These are phyloP conservation scores for Dorcus parallelipipedus DNA, from an alignment of 2,888 invertebrate genomes.

Conservation along the genomic window DNA sequence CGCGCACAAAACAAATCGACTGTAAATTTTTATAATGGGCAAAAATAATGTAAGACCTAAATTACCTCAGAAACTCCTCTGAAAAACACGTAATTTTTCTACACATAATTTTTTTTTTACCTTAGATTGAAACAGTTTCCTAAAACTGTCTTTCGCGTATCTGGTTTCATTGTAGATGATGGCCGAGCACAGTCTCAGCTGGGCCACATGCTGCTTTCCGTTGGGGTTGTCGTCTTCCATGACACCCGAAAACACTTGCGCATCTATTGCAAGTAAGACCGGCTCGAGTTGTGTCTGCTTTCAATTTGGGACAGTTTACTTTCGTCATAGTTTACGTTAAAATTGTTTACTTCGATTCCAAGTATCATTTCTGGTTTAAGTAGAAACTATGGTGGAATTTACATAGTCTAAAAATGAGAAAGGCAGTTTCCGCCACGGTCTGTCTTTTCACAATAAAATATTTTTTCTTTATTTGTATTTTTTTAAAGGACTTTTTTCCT, in stretches of 20 bases:
- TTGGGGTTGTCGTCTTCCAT: slow-evolving; percentile 70
- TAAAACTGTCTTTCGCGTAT: slow-evolving; percentile 62
- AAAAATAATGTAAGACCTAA: too few relatives aligned
- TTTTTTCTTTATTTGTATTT: too few relatives aligned
- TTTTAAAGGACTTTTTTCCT: too few relatives aligned
- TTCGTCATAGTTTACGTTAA: slow-evolving; percentile 6
- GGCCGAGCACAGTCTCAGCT: slow-evolving; percentile 64
- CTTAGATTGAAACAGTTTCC: slow-evolving; percentile 66
- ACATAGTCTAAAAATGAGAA: too few relatives aligned
- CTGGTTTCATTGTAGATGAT: slow-evolving; percentile 61
- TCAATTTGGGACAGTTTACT: background rate
- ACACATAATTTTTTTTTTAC: slow-evolving; percentile 48
- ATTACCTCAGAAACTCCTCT: too few relatives aligned
- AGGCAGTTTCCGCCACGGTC: too few relatives aligned
- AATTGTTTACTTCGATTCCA: slow-evolving; percentile 10
- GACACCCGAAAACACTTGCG: slow-evolving; percentile 15
- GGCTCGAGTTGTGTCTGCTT: background rate
- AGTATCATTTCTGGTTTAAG: background rate
- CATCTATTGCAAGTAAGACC: too few relatives aligned
- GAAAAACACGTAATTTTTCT: too few relatives aligned
- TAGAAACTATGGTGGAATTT: too few relatives aligned
- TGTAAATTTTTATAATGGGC: too few relatives aligned
- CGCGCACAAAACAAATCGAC: too few relatives aligned
- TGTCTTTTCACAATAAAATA: too few relatives aligned
- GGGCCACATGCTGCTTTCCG: slow-evolving; percentile 58